phyloP scores from a whole-genome alignment of 2,113 vertebrate genomes.

The Crotophaga sulcirostris region DNA sequence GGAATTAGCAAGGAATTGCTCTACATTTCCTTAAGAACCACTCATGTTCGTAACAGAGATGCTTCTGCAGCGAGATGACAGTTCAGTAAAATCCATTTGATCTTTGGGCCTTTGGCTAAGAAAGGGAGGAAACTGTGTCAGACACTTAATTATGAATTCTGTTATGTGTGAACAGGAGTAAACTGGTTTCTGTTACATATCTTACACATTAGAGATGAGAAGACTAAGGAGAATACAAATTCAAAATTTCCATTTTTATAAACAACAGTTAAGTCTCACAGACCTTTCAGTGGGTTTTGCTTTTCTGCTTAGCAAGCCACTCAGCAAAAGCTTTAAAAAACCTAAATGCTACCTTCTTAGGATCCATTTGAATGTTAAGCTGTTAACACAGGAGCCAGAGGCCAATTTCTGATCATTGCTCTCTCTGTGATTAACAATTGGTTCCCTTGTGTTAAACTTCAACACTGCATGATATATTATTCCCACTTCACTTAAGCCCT shows the following conservation, averaged over 20 bases:
- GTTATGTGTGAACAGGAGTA: background rate
- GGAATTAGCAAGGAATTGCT: background rate
- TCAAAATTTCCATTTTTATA: background rate
- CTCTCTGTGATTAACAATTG: background rate
- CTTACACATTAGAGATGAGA: background rate
- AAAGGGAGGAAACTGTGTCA: background rate
- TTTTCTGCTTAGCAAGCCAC: background rate
- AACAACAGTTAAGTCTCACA: background rate
- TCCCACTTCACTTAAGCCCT: background rate
- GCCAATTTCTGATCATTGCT: background rate
- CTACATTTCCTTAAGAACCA: background rate
- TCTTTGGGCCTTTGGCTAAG: background rate
- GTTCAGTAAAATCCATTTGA: background rate
- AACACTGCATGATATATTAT: background rate
- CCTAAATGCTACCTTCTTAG: background rate
- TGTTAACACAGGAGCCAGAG: background rate
- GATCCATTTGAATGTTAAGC: background rate
- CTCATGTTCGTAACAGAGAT: background rate
- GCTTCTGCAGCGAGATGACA: background rate
- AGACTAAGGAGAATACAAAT: background rate
- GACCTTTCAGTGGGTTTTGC: background rate
- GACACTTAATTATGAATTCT: background rate
- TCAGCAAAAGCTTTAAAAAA: background rate
- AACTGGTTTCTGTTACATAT: background rate
- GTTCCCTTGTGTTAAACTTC: background rate